A percentile compares a stretch with the other conserved stretches of the same genome.
Evolutionary conservation across 2,888 invertebrate genomes (phyloP).

Genomic region (Lithophane semibrunnea): DNA sequence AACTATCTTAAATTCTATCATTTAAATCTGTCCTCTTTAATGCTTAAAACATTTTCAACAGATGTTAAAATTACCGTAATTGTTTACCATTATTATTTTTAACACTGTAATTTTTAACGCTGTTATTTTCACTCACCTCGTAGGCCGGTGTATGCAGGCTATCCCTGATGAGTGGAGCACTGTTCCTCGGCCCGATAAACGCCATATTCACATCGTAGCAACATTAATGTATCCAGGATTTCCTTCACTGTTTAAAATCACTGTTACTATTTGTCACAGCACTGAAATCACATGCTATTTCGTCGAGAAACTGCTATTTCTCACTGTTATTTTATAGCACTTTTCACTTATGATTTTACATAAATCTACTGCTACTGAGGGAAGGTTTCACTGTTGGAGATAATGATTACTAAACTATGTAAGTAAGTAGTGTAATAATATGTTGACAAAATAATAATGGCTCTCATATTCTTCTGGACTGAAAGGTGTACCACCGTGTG

Average conservation of each 20-base stretch:
- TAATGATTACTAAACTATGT: not conserved
- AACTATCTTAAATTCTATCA: too few species aligned
- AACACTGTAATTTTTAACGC: not conserved
- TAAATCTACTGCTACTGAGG: slow-evolving; percentile 3
- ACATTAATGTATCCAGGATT: slow-evolving; percentile 63
- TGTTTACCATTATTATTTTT: not conserved
- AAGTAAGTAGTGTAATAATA: not conserved
- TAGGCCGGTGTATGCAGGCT: slow-evolving; percentile 92
- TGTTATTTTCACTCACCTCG: slow-evolving; percentile 89
- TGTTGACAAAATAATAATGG: slow-evolving; percentile 48
- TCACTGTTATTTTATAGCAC: slow-evolving; percentile 24
- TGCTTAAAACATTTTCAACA: too few species aligned
- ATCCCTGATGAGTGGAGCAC: slow-evolving; percentile 92
- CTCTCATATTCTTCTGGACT: too few species aligned
- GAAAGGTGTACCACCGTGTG: not conserved
- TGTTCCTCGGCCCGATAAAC: slow-evolving; percentile 91
- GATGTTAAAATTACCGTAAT: too few species aligned
- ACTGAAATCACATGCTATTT: slow-evolving; percentile 19
- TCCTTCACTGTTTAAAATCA: slow-evolving; percentile 33
- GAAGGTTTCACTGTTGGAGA: slow-evolving; percentile 14
- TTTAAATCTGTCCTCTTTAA: too few species aligned
- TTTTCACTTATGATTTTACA: slow-evolving; percentile 16
- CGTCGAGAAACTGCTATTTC: not conserved
- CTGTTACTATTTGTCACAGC: slow-evolving; percentile 19
- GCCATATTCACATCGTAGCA: slow-evolving; percentile 87